Evolutionary conservation across 2,888 invertebrate species (phyloP), one percentile per base, ranked within the genome.

Genomic region (Cerastis rubricosa): DNA sequence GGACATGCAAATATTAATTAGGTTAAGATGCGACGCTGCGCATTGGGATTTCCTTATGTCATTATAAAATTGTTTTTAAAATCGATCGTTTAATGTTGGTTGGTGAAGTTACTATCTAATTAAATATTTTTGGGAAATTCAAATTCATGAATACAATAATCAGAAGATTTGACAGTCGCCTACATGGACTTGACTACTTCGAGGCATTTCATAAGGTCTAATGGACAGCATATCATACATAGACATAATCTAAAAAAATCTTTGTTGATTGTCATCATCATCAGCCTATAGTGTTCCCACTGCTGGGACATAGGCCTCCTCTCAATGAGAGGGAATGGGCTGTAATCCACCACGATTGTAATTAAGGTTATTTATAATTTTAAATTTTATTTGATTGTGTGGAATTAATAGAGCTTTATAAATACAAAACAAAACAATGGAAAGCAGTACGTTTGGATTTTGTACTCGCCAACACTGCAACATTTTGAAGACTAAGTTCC

Each of bases 1-100:
- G 43, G 71, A 71, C 86, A 84, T 86, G 84, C 84, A 66, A 84
- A 74, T 84, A 74, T 75, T 85, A 83, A 83, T 83, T 85, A 78
- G 71, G 65, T 19, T 74, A 76, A 66, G 54, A 47, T 43, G 51
- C 22, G 43, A 67, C 12, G 8, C 22, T 1, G 59, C 35, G 76
- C 45, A 65, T 81, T 78, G 57, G 35, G 57, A 65, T 49, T 76
- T 22, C 14, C 43, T 19, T 63, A 19, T n/a, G 29, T 54, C 17
- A 12, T 19, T 51, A n/a, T 49, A 3, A 12, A 22, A 49, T 12
- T 17, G 22, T 49, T 47, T 59, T 9, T 22, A 4, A 12, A 35
- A 78, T 17, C 8, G 6, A 35, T 25, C 2, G 6, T 12, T 12
- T 12, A 40, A n/a, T 64, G 63, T 6, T 63, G 59, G 40, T 14